Conservation (phyloP, 2,888 invertebrate genomes). For the Drosophila maculinotata region DNA sequence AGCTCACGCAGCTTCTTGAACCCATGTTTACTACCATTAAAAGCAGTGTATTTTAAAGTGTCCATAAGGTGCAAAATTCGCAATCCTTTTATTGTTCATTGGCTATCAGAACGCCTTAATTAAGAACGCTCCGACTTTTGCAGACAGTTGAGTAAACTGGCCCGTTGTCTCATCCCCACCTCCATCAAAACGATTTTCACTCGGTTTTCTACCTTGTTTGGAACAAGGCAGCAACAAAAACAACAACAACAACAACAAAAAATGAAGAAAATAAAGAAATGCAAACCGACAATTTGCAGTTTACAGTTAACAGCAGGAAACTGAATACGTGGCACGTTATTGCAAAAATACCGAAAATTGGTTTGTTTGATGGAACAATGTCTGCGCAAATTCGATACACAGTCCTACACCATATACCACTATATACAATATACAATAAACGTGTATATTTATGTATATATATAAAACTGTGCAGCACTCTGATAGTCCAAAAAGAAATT, state of each 20-base stretch:
- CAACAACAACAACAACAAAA: slow-evolving; percentile 13
- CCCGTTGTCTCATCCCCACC: slow-evolving; percentile 16
- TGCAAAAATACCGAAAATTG: slow-evolving; percentile 76
- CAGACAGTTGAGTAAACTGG: slow-evolving; percentile 52
- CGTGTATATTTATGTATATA: neutral
- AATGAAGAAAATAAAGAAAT: slow-evolving; percentile 45
- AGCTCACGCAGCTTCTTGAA: too few species aligned
- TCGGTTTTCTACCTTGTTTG: slow-evolving; percentile 51
- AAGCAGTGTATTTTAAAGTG: slow-evolving; percentile 6
- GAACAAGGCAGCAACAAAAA: slow-evolving; percentile 2
- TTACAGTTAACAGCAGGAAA: slow-evolving; percentile 67
- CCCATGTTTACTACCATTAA: too few species aligned
- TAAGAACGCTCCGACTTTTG: slow-evolving; percentile 65
- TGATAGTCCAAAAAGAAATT: slow-evolving; percentile 38
- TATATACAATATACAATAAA: too few species aligned
- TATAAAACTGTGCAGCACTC: slow-evolving; percentile 20
- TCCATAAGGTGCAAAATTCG: slow-evolving; percentile 16
- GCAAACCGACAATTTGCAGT: slow-evolving; percentile 76
- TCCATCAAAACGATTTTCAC: slow-evolving; percentile 3
- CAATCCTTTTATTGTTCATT: slow-evolving; percentile 69
- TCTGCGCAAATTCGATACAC: slow-evolving; percentile 58
- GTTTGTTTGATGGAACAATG: slow-evolving; percentile 77
- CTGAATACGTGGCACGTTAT: slow-evolving; percentile 51
- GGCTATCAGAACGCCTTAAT: slow-evolving; percentile 70
- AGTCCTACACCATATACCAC: slow-evolving; percentile 7